A percentile compares a stretch with the other conserved stretches of the same genome.
These are phyloP conservation scores for Digitonthophagus gazella DNA, from an alignment of 2,888 invertebrate species.

Conservation along the genomic window DNA sequence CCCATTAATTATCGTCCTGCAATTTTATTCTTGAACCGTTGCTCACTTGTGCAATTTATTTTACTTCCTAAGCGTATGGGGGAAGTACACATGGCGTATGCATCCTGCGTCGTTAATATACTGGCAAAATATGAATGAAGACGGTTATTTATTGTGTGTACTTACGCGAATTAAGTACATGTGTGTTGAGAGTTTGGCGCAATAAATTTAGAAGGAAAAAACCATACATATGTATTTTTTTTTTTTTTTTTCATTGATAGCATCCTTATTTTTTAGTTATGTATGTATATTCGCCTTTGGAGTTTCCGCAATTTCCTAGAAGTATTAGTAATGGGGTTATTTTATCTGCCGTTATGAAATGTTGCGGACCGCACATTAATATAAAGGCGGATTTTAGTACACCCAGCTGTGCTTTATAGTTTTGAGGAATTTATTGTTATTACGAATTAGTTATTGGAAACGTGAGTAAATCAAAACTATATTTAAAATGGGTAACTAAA, in stretches of 20 bases:
- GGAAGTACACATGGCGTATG: slow-evolving; percentile 8
- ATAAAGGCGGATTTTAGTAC: background rate
- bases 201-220: background rate
- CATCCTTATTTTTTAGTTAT: no score
- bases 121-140: background rate
- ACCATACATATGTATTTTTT: background rate
- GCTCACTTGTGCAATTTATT: slow-evolving; percentile 11
- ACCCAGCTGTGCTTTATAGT: background rate
- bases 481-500: background rate
- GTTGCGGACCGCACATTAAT: background rate
- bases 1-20: slow-evolving; percentile 9
- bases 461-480: background rate
- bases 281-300: background rate
- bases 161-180: background rate
- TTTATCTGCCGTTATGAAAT: background rate
- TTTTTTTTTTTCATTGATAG: no score
- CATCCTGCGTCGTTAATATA: slow-evolving; percentile 9
- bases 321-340: background rate
- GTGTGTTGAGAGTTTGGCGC: background rate
- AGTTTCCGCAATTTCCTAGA: background rate
- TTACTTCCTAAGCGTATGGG: slow-evolving; percentile 6
- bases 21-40: slow-evolving; percentile 12
- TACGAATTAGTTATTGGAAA: background rate
- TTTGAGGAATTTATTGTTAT: no score
- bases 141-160: background rate